Conservation (phyloP, 1,140 invertebrate genomes). For the Heliothis subflexa region DNA sequence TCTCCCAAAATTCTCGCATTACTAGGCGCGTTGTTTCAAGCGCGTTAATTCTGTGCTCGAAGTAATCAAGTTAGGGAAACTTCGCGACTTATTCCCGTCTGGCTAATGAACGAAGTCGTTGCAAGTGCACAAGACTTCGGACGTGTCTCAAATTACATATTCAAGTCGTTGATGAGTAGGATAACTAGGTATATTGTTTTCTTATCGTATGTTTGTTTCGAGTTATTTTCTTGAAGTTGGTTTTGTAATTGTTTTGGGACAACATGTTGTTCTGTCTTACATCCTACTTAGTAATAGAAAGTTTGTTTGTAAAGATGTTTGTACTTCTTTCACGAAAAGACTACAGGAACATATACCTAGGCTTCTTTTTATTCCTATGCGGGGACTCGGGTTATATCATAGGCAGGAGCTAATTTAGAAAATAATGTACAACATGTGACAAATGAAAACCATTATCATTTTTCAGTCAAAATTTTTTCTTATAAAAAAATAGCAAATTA, state of each 20-base stretch:
- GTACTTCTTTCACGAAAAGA: too few relatives aligned
- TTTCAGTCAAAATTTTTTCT: too few relatives aligned
- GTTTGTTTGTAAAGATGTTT: too few relatives aligned
- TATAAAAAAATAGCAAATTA: neutral
- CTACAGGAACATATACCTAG: too few relatives aligned
- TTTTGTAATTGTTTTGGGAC: too few relatives aligned
- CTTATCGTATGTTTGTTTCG: conserved; percentile 1
- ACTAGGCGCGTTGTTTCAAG: conserved; percentile 56
- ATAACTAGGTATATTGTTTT: conserved; percentile 6
- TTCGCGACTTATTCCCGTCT: conserved; percentile 71
- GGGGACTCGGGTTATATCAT: too few relatives aligned
- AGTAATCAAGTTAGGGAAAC: conserved; percentile 69
- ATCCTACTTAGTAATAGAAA: too few relatives aligned
- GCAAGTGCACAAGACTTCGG: conserved; percentile 64
- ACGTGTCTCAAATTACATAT: conserved; percentile 68
- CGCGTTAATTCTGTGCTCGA: conserved; percentile 59
- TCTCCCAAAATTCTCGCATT: conserved; percentile 18
- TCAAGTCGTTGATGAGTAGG: conserved; percentile 31
- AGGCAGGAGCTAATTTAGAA: too few relatives aligned
- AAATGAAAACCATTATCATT: too few relatives aligned
- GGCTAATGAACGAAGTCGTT: conserved; percentile 74
- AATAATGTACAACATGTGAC: too few relatives aligned
- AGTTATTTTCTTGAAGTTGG: conserved; percentile 3
- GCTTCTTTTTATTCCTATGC: too few relatives aligned
- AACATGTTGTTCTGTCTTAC: too few relatives aligned